Evolutionary conservation across 2,113 vertebrate genomes (phyloP).

Genomic region (Rafetus swinhoei): DNA sequence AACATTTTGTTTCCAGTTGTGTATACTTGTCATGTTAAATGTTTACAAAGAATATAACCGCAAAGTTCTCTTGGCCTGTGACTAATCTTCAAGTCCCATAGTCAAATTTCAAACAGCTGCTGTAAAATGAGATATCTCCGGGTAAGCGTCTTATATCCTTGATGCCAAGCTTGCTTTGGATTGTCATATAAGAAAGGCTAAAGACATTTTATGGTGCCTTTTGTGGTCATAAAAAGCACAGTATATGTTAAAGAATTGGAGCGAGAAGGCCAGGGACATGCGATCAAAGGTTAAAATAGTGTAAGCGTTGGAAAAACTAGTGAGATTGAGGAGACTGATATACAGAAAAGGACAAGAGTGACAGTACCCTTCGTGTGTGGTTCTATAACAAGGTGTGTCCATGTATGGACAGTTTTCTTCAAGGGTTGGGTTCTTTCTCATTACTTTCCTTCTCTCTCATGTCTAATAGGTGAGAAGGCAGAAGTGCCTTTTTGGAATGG

Average conservation of each 20-base stretch:
- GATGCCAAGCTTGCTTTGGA: neutral
- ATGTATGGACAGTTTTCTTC: no score
- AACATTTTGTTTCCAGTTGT: neutral
- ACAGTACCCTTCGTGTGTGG: no score
- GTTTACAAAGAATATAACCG: neutral
- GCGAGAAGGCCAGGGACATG: neutral
- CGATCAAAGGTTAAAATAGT: neutral
- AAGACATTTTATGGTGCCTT: constrained; percentile 27
- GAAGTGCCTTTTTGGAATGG: no score
- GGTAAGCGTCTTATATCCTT: neutral
- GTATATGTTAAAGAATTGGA: neutral
- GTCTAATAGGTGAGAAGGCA: no score
- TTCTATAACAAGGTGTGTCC: no score
- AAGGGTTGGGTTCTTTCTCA: no score
- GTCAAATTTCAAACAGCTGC: neutral
- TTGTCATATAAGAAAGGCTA: neutral
- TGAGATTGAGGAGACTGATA: neutral
- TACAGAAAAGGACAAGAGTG: no score
- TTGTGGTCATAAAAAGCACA: neutral
- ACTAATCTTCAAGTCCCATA: neutral
- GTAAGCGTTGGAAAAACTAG: neutral
- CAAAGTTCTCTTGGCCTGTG: neutral
- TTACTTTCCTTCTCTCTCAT: no score
- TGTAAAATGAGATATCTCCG: neutral
- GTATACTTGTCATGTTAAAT: neutral